Conservation (phyloP, 2,888 invertebrate genomes). For the Mycalesis mineus region DNA sequence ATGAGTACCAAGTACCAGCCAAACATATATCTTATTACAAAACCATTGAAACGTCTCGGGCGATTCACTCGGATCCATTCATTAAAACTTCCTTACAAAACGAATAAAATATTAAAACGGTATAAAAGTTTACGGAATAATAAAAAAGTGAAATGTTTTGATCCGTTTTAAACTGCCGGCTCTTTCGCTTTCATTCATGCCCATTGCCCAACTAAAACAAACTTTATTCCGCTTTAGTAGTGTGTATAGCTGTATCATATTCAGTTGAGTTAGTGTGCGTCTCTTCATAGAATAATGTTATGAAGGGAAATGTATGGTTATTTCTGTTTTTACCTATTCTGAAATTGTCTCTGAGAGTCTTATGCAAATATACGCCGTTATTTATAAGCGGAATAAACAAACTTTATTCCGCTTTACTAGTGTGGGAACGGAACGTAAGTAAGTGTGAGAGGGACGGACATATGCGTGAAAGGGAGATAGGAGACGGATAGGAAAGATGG, state of each 20-base stretch:
- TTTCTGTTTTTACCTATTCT: constrained; percentile 29
- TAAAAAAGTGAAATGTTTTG: constrained; percentile 47
- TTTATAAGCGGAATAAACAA: constrained; percentile 74
- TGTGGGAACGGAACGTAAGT: too few species aligned
- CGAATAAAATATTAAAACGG: constrained; percentile 2
- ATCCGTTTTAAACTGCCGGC: constrained; percentile 44
- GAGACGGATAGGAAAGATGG: too few species aligned
- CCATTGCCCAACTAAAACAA: constrained; percentile 75
- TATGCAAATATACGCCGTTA: neutral
- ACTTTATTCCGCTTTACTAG: constrained; percentile 69
- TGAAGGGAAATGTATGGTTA: neutral
- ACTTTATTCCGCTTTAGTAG: constrained; percentile 74
- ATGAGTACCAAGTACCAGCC: too few species aligned
- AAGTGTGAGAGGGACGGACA: too few species aligned
- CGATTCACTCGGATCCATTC: constrained; percentile 3
- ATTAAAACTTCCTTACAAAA: neutral
- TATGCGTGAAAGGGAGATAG: too few species aligned
- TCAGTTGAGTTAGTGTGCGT: constrained; percentile 65
- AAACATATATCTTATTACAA: neutral
- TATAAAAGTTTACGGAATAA: constrained; percentile 17
- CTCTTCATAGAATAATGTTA: constrained; percentile 45
- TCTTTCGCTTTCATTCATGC: constrained; percentile 74
- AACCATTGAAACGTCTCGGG: neutral
- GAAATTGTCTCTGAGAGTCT: constrained; percentile 23
- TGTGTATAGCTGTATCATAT: constrained; percentile 53